A percentile compares a stretch with the other conserved stretches of the same genome.
Conservation (phyloP, 2,888 invertebrate species). For the Orthosia incerta region DNA sequence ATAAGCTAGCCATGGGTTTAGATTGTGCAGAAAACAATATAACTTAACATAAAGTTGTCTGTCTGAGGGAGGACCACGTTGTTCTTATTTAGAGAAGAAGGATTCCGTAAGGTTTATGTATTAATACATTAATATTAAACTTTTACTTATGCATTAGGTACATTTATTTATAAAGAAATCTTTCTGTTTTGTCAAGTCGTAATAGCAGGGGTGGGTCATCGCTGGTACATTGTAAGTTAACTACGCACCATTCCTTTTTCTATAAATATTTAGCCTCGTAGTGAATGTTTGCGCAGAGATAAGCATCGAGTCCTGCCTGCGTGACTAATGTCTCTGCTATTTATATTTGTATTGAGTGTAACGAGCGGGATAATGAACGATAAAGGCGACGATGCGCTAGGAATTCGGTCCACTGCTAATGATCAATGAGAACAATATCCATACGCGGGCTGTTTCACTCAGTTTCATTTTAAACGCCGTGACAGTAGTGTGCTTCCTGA, state of each 20-base stretch:
- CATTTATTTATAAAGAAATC: neutral
- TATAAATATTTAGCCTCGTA: conserved; percentile 71
- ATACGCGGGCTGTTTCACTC: conserved; percentile 68
- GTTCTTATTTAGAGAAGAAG: neutral
- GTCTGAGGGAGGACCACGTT: neutral
- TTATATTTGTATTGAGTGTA: conserved; percentile 81
- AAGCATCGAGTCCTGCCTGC: conserved; percentile 76
- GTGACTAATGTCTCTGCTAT: conserved; percentile 84
- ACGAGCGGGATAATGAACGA: conserved; percentile 81
- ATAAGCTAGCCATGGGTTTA: neutral
- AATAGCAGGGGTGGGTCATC: neutral
- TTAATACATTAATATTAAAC: neutral
- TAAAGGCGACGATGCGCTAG: conserved; percentile 79
- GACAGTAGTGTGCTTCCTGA: conserved; percentile 51
- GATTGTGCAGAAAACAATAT: neutral
- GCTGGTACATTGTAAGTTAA: neutral
- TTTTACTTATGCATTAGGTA: too few species aligned
- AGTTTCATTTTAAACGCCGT: conserved; percentile 75
- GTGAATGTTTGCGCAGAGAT: conserved; percentile 77
- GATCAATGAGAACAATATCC: conserved; percentile 76
- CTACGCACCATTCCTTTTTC: conserved; percentile 19
- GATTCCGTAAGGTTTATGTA: neutral
- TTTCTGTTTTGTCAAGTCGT: neutral
- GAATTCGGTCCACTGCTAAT: conserved; percentile 81
- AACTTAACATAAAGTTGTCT: too few species aligned